Evolutionary conservation across 2,113 vertebrate genomes (phyloP).

Genomic region (Nesogale talazaci): DNA sequence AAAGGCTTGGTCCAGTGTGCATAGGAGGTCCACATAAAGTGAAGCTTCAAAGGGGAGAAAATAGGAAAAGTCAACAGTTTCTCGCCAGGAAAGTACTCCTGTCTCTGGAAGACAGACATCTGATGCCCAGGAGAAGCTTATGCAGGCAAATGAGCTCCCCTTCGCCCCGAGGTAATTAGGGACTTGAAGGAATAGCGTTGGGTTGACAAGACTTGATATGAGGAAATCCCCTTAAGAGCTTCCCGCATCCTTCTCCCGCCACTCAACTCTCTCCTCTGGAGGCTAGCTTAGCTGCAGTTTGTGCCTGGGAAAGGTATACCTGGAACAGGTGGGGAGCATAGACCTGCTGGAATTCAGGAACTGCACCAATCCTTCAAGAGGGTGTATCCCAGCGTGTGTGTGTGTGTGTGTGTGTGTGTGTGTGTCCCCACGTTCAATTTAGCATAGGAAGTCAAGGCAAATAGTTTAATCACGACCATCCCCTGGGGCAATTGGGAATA

Average conservation of each 20-base stretch:
- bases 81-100: conserved; percentile 69
- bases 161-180: conserved; percentile 72
- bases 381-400: conserved; percentile 64
- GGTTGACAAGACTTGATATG: conserved; percentile 63
- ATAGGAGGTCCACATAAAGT: conserved; percentile 77
- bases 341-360: conserved; percentile 72
- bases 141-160: conserved; percentile 72
- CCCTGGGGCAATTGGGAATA: conserved; percentile 86
- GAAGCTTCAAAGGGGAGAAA: conserved; percentile 74
- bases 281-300: conserved; percentile 82
- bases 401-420: background rate
- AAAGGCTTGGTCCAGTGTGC: conserved; percentile 68
- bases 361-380: conserved; percentile 65
- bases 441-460: conserved; percentile 88
- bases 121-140: conserved; percentile 78
- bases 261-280: background rate
- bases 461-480: conserved; percentile 89
- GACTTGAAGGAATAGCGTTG: conserved; percentile 74
- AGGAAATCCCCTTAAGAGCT: conserved; percentile 1
- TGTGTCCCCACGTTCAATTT: conserved; percentile 81
- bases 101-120: conserved; percentile 81
- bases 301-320: conserved; percentile 81
- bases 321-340: conserved; percentile 77
- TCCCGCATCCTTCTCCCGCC: conserved; percentile 69
- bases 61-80: conserved; percentile 67